A percentile compares a stretch with the other conserved stretches of the same genome.
Conservation (phyloP, 2,113 vertebrate species). For the Stegostoma tigrinum region DNA sequence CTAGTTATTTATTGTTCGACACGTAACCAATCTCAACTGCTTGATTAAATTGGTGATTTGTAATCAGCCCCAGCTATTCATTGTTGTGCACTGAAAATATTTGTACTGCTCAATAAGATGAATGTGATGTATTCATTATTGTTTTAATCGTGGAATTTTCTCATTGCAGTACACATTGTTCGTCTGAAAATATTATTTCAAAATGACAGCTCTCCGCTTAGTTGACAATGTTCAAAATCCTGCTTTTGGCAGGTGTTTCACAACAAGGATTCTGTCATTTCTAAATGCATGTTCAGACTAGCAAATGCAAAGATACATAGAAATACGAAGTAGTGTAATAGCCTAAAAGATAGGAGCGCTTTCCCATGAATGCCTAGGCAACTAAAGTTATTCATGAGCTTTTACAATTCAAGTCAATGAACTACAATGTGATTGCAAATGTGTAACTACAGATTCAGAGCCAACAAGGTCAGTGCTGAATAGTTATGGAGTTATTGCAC, state of each 20-base stretch:
- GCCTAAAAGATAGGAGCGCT: neutral
- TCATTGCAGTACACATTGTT: neutral
- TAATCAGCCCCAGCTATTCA: neutral
- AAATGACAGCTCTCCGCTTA: neutral
- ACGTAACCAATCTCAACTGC: neutral
- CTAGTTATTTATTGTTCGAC: conserved; percentile 12
- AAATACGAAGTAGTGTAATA: neutral
- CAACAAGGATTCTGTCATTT: neutral
- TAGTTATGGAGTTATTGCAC: neutral
- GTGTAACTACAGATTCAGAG: neutral
- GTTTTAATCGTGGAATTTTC: neutral
- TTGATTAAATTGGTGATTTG: conserved; percentile 32
- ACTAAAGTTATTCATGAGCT: neutral
- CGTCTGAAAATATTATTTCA: neutral
- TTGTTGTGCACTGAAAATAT: neutral
- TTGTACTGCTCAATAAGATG: neutral
- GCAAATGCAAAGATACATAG: neutral
- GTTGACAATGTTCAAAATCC: neutral
- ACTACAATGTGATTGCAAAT: neutral
- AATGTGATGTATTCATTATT: neutral
- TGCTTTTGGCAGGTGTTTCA: neutral
- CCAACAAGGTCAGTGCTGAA: neutral
- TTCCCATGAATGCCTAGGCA: neutral
- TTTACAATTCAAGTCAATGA: neutral
- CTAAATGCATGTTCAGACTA: neutral